These are phyloP conservation scores for Hanleya hanleyi DNA, from an alignment of 2,888 invertebrate species.

Conservation along the genomic window DNA sequence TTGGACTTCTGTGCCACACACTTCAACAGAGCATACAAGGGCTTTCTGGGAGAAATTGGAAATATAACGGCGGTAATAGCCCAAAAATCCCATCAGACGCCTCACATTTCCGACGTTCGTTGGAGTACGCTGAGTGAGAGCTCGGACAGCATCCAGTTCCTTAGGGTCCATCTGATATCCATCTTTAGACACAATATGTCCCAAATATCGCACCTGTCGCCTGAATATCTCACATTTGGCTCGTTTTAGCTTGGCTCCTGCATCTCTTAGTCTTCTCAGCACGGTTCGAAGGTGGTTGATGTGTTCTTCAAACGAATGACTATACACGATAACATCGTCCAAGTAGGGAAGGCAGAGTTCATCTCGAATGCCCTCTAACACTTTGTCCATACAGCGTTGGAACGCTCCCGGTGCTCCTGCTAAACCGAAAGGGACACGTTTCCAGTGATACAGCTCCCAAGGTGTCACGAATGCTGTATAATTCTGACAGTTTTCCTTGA, in stretches of 20 bases:
- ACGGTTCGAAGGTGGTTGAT: not conserved
- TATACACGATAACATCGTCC: conserved; percentile 3
- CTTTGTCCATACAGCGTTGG: not conserved
- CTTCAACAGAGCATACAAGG: too few relatives aligned
- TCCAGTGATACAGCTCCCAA: conserved; percentile 6
- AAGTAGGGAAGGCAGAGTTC: conserved; percentile 9
- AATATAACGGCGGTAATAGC: not conserved
- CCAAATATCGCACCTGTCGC: conserved; percentile 15
- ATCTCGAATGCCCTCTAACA: not conserved
- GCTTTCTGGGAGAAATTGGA: conserved; percentile 1
- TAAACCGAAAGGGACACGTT: not conserved
- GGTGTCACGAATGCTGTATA: conserved; percentile 9
- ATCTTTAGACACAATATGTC: conserved; percentile 11
- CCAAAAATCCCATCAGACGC: conserved; percentile 4
- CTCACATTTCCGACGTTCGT: not conserved
- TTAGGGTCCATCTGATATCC: conserved; percentile 8
- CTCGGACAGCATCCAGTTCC: not conserved
- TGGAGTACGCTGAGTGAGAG: not conserved
- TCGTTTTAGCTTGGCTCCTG: not conserved
- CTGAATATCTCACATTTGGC: conserved; percentile 20
- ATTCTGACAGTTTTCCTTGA: not conserved
- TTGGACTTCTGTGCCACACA: not conserved
- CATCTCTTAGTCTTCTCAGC: not conserved
- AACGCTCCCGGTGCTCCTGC: conserved; percentile 9
- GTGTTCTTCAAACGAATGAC: conserved; percentile 7